Conservation (phyloP, 2,797 vertebrate genomes). For the Brachyalestes nurse region DNA sequence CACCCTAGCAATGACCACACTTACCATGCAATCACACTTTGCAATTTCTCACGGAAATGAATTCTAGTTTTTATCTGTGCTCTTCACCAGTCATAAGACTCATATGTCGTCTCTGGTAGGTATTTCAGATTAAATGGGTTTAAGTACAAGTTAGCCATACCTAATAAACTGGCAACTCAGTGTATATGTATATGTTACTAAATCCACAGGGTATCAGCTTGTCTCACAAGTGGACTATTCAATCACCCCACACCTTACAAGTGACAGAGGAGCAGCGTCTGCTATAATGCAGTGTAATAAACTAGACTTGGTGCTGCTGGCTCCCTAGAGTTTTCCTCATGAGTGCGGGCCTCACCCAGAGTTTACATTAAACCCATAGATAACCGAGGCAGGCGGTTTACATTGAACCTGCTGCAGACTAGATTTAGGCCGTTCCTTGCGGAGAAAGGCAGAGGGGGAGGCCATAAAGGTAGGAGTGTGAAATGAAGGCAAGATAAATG, state of each 20-base stretch:
- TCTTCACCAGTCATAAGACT: no score
- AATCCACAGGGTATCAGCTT: slow-evolving; percentile 33
- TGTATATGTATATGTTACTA: slow-evolving; percentile 17
- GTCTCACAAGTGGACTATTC: slow-evolving; percentile 46
- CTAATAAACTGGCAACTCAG: not conserved
- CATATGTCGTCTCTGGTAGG: not conserved
- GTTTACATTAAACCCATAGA: slow-evolving; percentile 54
- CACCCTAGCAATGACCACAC: no score
- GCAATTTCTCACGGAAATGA: no score
- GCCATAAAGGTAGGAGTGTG: slow-evolving; percentile 49
- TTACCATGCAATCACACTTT: no score
- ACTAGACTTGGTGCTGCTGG: slow-evolving; percentile 21
- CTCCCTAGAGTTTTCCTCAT: slow-evolving; percentile 18
- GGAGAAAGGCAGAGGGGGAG: slow-evolving; percentile 5
- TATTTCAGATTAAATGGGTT: not conserved
- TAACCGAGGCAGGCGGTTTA: slow-evolving; percentile 53
- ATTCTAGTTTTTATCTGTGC: no score
- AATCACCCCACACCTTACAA: slow-evolving; percentile 40
- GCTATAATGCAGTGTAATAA: slow-evolving; percentile 28
- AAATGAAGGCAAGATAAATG: slow-evolving; percentile 54
- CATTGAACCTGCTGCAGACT: slow-evolving; percentile 28
- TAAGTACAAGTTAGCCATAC: not conserved
- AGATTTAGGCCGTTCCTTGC: slow-evolving; percentile 45
- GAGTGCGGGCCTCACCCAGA: slow-evolving; percentile 27
- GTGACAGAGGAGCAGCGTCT: slow-evolving; percentile 32